phyloP scores from a whole-genome alignment of 1,140 invertebrate genomes.

The Propsilocerus akamusi region DNA sequence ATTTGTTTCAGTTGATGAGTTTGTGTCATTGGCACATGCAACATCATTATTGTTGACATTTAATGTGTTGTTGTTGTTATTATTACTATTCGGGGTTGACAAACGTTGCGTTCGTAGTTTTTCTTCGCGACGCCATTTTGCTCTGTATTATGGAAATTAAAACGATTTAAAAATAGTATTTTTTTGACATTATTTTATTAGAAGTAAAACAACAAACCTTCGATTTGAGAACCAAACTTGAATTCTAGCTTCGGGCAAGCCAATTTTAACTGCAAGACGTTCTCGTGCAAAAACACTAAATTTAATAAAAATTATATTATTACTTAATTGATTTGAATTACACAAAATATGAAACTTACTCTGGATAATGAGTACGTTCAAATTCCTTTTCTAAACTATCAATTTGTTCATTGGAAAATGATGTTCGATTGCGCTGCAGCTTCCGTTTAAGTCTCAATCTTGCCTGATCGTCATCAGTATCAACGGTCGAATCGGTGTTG shows the following conservation, averaged over 20 bases:
- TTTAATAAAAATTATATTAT: no score
- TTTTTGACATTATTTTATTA: not conserved
- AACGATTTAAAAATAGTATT: slow-evolving; percentile 39
- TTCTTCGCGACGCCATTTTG: slow-evolving; percentile 96
- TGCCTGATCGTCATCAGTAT: slow-evolving; percentile 67
- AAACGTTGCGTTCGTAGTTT: slow-evolving; percentile 76
- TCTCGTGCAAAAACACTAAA: slow-evolving; percentile 94
- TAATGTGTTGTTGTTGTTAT: not conserved
- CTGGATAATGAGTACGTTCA: slow-evolving; percentile 63
- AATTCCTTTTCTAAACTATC: slow-evolving; percentile 95
- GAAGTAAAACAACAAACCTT: no score
- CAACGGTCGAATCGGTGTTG: slow-evolving; percentile 49
- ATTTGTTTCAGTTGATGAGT: not conserved
- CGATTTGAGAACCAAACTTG: slow-evolving; percentile 41
- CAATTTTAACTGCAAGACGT: slow-evolving; percentile 87
- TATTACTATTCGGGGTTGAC: not conserved
- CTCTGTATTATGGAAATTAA: slow-evolving; percentile 96
- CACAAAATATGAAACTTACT: no score
- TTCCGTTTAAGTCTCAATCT: slow-evolving; percentile 84
- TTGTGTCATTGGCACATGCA: not conserved
- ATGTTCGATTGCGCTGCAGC: slow-evolving; percentile 93
- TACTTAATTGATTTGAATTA: no score
- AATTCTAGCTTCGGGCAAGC: slow-evolving; percentile 92
- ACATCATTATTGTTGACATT: not conserved
- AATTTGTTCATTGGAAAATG: slow-evolving; percentile 97